Percentiles rank a stretch among this genome's conserved stretches.
These are phyloP conservation scores for Ericerus pela DNA, from an alignment of 1,140 invertebrate species.

Conservation along the genomic window DNA sequence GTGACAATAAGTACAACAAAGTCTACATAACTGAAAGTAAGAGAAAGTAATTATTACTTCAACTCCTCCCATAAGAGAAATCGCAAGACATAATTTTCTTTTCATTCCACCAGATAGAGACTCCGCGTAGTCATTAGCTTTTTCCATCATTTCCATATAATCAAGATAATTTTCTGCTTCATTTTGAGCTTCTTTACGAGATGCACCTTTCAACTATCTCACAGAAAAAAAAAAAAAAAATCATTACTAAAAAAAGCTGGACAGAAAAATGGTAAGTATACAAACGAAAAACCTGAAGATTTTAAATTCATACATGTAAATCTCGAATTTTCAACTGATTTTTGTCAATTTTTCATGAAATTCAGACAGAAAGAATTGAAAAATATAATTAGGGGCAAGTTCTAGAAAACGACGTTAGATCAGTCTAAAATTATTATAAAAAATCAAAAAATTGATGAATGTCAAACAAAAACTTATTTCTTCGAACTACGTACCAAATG, in stretches of 20 bases:
- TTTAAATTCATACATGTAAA: neutral
- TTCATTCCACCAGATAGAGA: slow-evolving; percentile 69
- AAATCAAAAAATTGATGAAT: too few relatives aligned
- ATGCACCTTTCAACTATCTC: neutral
- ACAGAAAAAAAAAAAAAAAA: slow-evolving; percentile 17
- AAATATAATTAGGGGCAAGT: too few relatives aligned
- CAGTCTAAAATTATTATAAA: too few relatives aligned
- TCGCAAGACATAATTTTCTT: slow-evolving; percentile 60
- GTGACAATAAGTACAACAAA: neutral
- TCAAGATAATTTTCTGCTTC: neutral
- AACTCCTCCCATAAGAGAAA: slow-evolving; percentile 55
- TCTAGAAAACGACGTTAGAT: too few relatives aligned
- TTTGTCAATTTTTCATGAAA: too few relatives aligned
- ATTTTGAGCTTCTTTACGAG: neutral
- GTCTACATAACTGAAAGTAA: neutral
- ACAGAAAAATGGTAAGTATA: too few relatives aligned
- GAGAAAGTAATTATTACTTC: slow-evolving; percentile 3
- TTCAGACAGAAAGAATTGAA: too few relatives aligned
- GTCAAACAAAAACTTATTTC: too few relatives aligned
- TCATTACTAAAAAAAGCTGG: neutral
- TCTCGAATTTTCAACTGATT: too few relatives aligned
- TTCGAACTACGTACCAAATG: too few relatives aligned
- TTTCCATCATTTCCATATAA: neutral
- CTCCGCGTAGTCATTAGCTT: neutral
- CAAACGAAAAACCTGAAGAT: too few relatives aligned